A percentile compares a stretch with the other conserved stretches of the same genome.
Evolutionary conservation across 2,113 vertebrate species (phyloP).

Genomic region (Trematocara nigrifrons): DNA sequence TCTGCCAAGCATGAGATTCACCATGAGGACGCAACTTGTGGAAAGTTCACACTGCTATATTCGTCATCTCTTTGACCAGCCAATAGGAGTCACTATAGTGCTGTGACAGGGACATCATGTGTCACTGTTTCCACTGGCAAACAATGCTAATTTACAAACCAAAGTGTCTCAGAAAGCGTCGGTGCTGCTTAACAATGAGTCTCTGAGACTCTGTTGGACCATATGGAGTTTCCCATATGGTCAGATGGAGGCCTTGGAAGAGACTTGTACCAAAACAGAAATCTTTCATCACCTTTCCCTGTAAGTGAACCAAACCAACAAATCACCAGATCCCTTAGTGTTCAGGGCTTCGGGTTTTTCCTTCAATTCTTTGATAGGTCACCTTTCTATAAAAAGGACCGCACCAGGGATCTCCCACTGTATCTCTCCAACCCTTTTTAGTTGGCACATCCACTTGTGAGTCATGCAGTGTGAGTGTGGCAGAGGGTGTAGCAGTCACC

Average conservation of each 20-base stretch:
- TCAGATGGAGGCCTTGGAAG: background rate
- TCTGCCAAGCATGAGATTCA: background rate
- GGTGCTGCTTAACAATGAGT: background rate
- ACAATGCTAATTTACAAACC: background rate
- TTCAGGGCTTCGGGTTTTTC: background rate
- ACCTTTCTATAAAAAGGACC: background rate
- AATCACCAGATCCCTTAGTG: background rate
- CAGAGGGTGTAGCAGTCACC: conserved; percentile 20
- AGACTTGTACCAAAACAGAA: background rate
- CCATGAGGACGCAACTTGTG: background rate
- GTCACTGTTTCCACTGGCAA: background rate
- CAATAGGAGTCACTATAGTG: background rate
- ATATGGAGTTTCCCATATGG: background rate
- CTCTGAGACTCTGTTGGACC: background rate
- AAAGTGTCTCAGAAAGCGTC: background rate
- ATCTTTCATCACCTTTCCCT: background rate
- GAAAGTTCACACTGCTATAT: background rate
- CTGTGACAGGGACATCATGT: background rate
- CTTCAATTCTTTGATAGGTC: background rate
- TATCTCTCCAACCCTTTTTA: background rate
- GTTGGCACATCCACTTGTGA: background rate
- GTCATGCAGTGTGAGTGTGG: background rate
- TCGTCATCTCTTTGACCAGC: background rate
- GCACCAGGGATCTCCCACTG: background rate
- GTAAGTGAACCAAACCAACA: background rate